Evolutionary conservation across 2,797 vertebrate species (phyloP).

Genomic region (Macroramphosus scolopax): DNA sequence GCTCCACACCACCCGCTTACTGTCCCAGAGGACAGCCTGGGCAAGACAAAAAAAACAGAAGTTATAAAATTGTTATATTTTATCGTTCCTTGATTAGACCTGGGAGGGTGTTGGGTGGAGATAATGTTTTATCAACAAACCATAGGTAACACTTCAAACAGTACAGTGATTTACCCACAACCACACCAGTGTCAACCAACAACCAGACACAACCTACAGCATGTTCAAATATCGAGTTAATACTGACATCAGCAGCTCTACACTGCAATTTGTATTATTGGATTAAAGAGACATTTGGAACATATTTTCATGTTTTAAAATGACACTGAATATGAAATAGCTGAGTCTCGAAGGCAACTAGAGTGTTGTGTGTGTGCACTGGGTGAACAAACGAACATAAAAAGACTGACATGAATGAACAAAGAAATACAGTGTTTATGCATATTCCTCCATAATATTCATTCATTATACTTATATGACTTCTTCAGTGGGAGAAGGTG

Average conservation of each 20-base stretch:
- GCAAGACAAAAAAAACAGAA: constrained; percentile 9
- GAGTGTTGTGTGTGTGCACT: too few relatives aligned
- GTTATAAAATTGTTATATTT: neutral
- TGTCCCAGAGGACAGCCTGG: constrained; percentile 87
- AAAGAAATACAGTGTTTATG: too few relatives aligned
- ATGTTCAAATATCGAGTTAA: constrained; percentile 9
- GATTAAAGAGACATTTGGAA: too few relatives aligned
- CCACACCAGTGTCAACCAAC: neutral
- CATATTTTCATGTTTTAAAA: too few relatives aligned
- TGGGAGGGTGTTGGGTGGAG: neutral
- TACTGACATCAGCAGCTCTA: neutral
- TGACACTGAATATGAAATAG: too few relatives aligned
- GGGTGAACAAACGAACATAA: too few relatives aligned
- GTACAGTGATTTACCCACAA: constrained; percentile 1
- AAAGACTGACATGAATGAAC: too few relatives aligned
- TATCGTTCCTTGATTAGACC: too few relatives aligned
- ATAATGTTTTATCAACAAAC: neutral
- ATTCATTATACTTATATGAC: neutral
- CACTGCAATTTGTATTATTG: neutral
- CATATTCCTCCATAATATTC: too few relatives aligned
- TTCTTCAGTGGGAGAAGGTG: neutral
- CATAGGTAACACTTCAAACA: neutral
- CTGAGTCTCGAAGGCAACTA: too few relatives aligned
- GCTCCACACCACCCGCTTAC: constrained; percentile 88
- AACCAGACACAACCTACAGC: neutral